A percentile compares a stretch with the other conserved stretches of the same genome.
Conservation (phyloP, 1,140 invertebrate genomes). For the Drosophila kanapiae region DNA sequence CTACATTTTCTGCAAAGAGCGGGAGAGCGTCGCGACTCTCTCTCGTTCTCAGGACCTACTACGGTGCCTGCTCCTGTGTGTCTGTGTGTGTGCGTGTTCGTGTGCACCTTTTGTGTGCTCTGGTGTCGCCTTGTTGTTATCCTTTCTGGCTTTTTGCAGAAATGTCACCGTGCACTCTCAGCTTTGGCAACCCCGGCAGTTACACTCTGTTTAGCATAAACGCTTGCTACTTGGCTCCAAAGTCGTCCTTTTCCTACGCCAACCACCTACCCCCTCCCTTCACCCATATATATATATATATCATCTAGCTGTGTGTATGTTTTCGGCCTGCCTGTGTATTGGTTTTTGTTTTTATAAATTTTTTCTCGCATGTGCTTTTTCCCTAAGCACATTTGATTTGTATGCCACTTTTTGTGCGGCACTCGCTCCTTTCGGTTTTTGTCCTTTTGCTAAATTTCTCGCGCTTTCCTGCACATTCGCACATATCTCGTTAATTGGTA, state of each 20-base stretch:
- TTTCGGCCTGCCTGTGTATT: constrained; percentile 59
- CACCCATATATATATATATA: background rate
- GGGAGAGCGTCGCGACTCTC: background rate
- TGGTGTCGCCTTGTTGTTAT: constrained; percentile 56
- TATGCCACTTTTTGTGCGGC: constrained; percentile 63
- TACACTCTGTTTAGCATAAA: constrained; percentile 84
- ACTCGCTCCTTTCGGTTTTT: constrained; percentile 18
- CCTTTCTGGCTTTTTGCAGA: constrained; percentile 76
- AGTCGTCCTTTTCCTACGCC: constrained; percentile 31
- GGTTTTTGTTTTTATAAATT: constrained; percentile 67
- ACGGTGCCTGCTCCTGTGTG: background rate
- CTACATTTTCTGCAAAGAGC: constrained; percentile 66
- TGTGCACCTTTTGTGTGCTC: constrained; percentile 47
- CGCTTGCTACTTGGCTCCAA: constrained; percentile 82
- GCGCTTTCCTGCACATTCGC: constrained; percentile 61
- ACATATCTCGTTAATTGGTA: constrained; percentile 80
- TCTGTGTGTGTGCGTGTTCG: constrained; percentile 13
- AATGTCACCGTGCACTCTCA: constrained; percentile 69
- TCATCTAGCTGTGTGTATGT: constrained; percentile 33
- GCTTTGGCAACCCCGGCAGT: constrained; percentile 78
- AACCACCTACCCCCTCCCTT: background rate
- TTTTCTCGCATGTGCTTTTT: constrained; percentile 68
- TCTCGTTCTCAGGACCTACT: constrained; percentile 13
- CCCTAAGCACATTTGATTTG: constrained; percentile 77
- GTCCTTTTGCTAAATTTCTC: constrained; percentile 52